Percentiles rank a stretch among this genome's conserved stretches.
These are phyloP conservation scores for Camponotus floridanus DNA, from an alignment of 1,140 invertebrate species.

Conservation along the genomic window DNA sequence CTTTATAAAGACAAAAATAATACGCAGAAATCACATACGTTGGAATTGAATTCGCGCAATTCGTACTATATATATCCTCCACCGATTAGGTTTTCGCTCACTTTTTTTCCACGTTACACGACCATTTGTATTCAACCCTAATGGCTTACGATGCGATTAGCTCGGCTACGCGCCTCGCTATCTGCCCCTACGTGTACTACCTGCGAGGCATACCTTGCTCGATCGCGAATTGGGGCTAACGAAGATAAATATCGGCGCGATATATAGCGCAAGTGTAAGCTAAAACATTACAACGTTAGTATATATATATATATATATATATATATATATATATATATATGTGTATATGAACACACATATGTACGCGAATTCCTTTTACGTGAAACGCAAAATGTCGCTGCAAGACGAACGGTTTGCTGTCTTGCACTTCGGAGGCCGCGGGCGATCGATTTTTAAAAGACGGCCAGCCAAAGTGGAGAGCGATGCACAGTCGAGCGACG, in stretches of 20 bases:
- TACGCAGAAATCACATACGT: not conserved
- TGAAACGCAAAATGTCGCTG: conserved; percentile 50
- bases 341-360: not conserved
- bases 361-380: conserved; percentile 23
- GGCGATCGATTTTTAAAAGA: conserved; percentile 54
- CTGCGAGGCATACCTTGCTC: conserved; percentile 10
- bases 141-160: conserved; percentile 59
- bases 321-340: not conserved
- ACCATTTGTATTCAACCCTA: conserved; percentile 50
- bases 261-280: conserved; percentile 9
- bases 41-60: conserved; percentile 21
- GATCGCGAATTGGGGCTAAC: conserved; percentile 55
- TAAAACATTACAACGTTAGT: not conserved
- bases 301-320: not conserved
- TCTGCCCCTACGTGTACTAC: conserved; percentile 16
- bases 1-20: no score
- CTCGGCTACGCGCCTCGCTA: conserved; percentile 14
- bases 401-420: conserved; percentile 42
- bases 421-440: not conserved
- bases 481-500: conserved; percentile 26
- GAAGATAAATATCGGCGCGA: conserved; percentile 57
- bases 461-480: not conserved
- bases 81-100: not conserved
- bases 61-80: not conserved
- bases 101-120: conserved; percentile 30